Evolutionary conservation across 1,140 invertebrate species (phyloP).

Genomic region (Lepidurus packardi): DNA sequence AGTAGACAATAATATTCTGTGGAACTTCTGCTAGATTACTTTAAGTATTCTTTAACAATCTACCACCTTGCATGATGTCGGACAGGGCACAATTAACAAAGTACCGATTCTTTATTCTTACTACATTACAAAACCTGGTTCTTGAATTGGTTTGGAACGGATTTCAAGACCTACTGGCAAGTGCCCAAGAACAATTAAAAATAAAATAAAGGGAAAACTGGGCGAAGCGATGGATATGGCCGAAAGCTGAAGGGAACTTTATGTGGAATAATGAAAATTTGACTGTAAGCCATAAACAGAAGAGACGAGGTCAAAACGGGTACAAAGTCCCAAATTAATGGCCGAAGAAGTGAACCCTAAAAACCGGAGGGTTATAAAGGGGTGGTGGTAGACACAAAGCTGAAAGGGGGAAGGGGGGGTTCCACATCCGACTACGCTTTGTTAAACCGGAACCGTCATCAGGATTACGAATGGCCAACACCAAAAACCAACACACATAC

Average conservation of each 20-base stretch:
- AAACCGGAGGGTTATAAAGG: too few relatives aligned
- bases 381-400: not conserved
- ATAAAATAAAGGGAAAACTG: not conserved
- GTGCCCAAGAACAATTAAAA: too few relatives aligned
- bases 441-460: not conserved
- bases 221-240: not conserved
- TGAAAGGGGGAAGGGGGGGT: not conserved
- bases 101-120: too few relatives aligned
- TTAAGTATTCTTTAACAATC: too few relatives aligned
- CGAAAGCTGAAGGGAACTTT: not conserved
- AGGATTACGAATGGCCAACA: not conserved
- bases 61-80: too few relatives aligned
- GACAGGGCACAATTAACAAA: too few relatives aligned
- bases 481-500: not conserved
- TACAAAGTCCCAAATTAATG: not conserved
- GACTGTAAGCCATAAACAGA: not conserved
- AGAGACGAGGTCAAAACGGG: not conserved
- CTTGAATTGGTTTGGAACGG: too few relatives aligned
- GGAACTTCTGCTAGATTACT: too few relatives aligned
- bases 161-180: too few relatives aligned
- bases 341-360: not conserved
- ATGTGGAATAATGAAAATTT: not conserved
- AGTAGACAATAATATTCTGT: not conserved
- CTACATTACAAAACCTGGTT: too few relatives aligned
- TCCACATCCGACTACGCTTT: not conserved